Base-by-base conservation (phyloP, 2,797 vertebrate genomes). In the Sebastiscus tertius region DNA sequence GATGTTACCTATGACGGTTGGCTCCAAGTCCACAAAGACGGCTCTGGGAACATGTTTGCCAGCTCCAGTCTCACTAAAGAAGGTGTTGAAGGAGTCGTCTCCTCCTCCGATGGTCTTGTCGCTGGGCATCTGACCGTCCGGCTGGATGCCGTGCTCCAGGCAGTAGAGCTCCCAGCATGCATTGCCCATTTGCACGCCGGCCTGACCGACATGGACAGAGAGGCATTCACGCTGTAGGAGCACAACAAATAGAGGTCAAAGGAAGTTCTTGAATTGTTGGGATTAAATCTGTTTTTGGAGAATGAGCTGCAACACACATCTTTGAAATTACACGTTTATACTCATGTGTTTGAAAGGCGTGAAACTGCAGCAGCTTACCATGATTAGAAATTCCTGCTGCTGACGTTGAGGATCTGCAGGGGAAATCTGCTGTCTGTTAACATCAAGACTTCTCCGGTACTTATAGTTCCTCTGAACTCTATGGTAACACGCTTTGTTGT, bases 11-110 rank as follows among this genome's bases (percentile, higher is more conserved):
- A 98, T 98, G 69, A 98, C 97, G 0, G 97, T 97, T 22, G 97
- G 97, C 74, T 98, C 97, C 93, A 98, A 81, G 79, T 98, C 97
- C 72, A 98, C 97, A 4, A 98, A 98, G 62, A 98, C 96, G 1
- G 97, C 97, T 27, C 97, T 93, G 0, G 97, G 97, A 8, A 98
- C 97, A 0, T 98, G 97, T 80, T 96, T 97, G 12, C 96, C 96
- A n/a, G 96, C 92, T 0, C 97, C 97, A 0, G 97, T 98, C 94
- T 97, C 96, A 77, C 96, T 67, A 82, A 96, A 97, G 93, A 97
- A 97, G 74, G 96, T 97, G 89, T 95, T 97, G 88, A 97, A 97
- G 79, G 97, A 97, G 85, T 97, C 95, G 0, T 96, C 95, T 8
- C 95, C 96, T 34, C 96, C 95, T 1, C 95, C 93, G 0, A 96